Evolutionary conservation across 2,797 vertebrate species (phyloP).

Genomic region (Caiman crocodilus): DNA sequence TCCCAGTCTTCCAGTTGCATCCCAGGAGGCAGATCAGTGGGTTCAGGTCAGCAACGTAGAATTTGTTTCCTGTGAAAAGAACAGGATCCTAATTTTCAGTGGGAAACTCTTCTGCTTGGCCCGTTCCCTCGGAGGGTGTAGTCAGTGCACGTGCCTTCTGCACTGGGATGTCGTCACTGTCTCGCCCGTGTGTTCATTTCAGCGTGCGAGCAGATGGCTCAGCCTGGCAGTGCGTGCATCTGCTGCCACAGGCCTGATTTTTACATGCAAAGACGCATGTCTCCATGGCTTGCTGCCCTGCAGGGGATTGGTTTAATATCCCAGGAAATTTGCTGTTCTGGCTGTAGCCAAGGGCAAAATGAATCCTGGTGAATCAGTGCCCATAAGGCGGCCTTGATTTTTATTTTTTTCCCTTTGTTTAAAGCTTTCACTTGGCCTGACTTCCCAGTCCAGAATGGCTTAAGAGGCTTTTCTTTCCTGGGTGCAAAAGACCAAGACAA

Average conservation of each 20-base stretch:
- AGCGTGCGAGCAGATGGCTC: too few relatives aligned
- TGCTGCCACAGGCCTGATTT: neutral
- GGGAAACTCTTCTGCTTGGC: neutral
- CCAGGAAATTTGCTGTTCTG: neutral
- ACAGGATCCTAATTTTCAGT: neutral
- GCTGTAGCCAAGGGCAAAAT: neutral
- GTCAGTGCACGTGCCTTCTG: neutral
- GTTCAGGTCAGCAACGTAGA: neutral
- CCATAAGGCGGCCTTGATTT: neutral
- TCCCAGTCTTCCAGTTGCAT: neutral
- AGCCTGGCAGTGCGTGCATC: neutral
- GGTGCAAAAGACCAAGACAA: neutral
- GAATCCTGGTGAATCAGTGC: neutral
- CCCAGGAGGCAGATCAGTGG: neutral
- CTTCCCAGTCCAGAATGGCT: neutral
- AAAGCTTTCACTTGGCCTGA: neutral
- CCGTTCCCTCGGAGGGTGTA: neutral
- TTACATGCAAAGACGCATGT: too few relatives aligned
- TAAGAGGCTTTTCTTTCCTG: neutral
- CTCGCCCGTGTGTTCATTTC: too few relatives aligned
- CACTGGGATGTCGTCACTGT: neutral
- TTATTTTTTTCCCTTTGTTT: neutral
- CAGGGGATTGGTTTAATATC: neutral
- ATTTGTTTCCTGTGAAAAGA: neutral
- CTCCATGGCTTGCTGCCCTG: neutral